Base-by-base conservation (phyloP, 2,113 vertebrate species). In the Phainopepla nitens region DNA sequence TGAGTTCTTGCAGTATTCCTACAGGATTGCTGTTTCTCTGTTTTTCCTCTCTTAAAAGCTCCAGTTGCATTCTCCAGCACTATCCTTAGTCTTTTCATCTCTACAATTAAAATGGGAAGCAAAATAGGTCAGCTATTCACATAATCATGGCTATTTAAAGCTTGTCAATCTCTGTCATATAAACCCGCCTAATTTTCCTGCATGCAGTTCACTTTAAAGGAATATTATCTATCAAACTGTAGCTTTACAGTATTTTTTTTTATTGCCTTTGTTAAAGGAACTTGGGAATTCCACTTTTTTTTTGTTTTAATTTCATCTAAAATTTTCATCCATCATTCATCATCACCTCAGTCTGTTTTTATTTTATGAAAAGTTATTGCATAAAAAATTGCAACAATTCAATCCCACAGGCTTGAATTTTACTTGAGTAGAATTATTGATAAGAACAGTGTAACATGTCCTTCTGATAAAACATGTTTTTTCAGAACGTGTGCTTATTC, bases 401-500 rank as follows among this genome's bases (percentile, higher is more conserved):
- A 89, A 90, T 75, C 75, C 93, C 24, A 1, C 69, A 89, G 78
- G 89, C 50, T 95, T 96, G 79, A 54, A 83, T 95, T 97, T 93
- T 94, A 90, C 58, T 95, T 93, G 87, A 86, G 86, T 24, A 72
- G 91, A 96, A 97, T 96, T 96, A 96, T 94, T 97, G 97, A 96
- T 97, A 97, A 97, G 90, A 96, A 82, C 35, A 96, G 44, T 51
- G 41, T 83, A 96, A 91, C 72, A 29, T 72, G 90, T 91, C 81
- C 79, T 94, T 96, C 92, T 94, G 73, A 97, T 79, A 68, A 97
- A 96, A 75, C 57, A 75, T 33, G 41, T 2, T 62, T 94, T 92
- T 95, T 73, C 76, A 94, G 90, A 92, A 78, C 41, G 24, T 4
- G 7, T 87, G 47, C 87, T 96, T 96, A 96, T 96, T 97, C 90